Evolutionary conservation across 2,888 invertebrate species (phyloP).

Genomic region (Augiades crinisus): DNA sequence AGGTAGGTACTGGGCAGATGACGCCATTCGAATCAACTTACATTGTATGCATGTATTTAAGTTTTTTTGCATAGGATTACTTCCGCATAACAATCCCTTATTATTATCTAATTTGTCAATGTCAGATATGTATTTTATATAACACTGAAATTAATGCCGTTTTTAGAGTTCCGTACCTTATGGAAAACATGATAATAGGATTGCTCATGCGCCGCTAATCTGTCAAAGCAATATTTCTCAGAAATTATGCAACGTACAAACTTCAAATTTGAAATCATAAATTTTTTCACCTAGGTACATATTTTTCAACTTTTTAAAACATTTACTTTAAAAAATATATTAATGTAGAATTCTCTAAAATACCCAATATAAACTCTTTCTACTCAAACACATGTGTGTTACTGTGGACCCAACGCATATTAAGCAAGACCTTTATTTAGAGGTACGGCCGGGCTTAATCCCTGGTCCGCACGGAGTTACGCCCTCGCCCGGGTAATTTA

Average conservation of each 20-base stretch:
- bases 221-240: too few species aligned
- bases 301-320: too few species aligned
- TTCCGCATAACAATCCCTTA: not conserved
- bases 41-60: too few species aligned
- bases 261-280: too few species aligned
- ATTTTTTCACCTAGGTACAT: too few species aligned
- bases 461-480: slow-evolving; percentile 50
- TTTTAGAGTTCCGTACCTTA: too few species aligned
- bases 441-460: slow-evolving; percentile 56
- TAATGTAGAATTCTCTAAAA: too few species aligned
- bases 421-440: slow-evolving; percentile 58
- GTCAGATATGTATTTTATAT: not conserved
- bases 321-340: too few species aligned
- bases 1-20: not conserved
- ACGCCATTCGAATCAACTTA: not conserved
- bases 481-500: slow-evolving; percentile 67
- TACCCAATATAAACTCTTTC: slow-evolving; percentile 11
- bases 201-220: too few species aligned
- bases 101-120: slow-evolving; percentile 5
- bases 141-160: not conserved
- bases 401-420: slow-evolving; percentile 48
- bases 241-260: too few species aligned
- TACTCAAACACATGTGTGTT: slow-evolving; percentile 9
- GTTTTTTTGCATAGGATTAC: not conserved
- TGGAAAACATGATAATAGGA: too few species aligned